phyloP scores from a whole-genome alignment of 2,113 vertebrate species.

The Pygoscelis adeliae region DNA sequence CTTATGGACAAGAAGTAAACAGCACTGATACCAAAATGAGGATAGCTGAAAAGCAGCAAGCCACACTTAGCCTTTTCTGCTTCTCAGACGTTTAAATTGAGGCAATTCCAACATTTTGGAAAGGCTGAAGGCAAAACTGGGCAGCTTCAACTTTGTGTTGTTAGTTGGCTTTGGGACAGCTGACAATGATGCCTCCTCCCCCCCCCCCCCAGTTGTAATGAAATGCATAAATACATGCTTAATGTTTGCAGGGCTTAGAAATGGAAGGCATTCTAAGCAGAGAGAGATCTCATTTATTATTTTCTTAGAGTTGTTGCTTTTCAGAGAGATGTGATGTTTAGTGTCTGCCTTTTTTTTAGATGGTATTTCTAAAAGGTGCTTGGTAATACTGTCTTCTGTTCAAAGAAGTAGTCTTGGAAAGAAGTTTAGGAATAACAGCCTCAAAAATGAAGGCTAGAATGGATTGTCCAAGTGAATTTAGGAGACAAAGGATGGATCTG shows the following conservation, averaged over 20 bases:
- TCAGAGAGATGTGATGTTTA: not conserved
- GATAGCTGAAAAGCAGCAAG: not conserved
- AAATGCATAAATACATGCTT: not conserved
- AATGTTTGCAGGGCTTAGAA: not conserved
- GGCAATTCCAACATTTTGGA: not conserved
- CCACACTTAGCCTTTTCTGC: not conserved
- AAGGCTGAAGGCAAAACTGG: not conserved
- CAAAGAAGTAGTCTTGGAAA: not conserved
- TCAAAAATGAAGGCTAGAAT: not conserved
- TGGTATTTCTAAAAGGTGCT: not conserved
- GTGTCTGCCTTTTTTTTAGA: not conserved
- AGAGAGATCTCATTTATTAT: not conserved
- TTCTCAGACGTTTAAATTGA: not conserved
- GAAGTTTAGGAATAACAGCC: not conserved
- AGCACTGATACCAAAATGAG: not conserved
- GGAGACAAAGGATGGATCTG: not conserved
- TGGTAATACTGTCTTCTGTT: not conserved
- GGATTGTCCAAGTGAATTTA: not conserved
- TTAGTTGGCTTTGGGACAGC: not conserved
- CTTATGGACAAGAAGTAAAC: conserved; percentile 10
- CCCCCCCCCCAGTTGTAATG: too few relatives aligned
- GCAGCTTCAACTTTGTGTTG: not conserved
- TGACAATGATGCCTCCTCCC: not conserved
- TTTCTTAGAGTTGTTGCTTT: not conserved
- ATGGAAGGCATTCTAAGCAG: not conserved